These are phyloP conservation scores for Haliclona indistincta DNA, from an alignment of 37 sponge, comb jelly and placozoan genomes.

Conservation along the genomic window DNA sequence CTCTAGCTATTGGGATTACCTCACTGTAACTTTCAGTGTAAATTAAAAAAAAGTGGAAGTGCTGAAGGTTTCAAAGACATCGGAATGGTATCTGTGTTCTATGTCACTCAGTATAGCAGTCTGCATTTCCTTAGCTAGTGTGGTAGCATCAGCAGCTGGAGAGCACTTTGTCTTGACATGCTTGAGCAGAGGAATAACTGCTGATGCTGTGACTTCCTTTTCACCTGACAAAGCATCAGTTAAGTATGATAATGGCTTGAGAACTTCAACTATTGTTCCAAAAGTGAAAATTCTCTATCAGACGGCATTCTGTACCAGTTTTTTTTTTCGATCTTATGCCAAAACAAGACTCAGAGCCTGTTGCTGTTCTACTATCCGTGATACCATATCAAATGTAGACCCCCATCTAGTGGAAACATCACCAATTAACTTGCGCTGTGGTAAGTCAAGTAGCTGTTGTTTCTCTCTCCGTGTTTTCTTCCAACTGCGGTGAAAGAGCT, in stretches of 20 bases:
- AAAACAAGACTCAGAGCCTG: constrained; percentile 42
- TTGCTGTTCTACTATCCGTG: constrained; percentile 39
- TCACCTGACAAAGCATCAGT: constrained; percentile 48
- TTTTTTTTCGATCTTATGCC: constrained; percentile 43
- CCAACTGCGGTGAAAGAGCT: constrained; percentile 51
- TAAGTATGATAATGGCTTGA: constrained; percentile 30
- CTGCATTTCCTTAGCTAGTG: constrained; percentile 10
- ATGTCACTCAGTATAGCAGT: constrained; percentile 9
- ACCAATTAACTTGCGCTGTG: constrained; percentile 22
- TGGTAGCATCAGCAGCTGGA: neutral
- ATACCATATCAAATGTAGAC: constrained; percentile 37
- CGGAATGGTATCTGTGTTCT: constrained; percentile 1
- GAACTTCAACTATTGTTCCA: constrained; percentile 32
- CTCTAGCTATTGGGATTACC: no score
- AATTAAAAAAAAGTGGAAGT: no score
- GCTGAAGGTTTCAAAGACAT: no score
- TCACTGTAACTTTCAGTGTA: no score
- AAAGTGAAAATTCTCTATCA: constrained; percentile 37
- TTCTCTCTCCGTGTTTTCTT: constrained; percentile 31
- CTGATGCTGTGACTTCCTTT: constrained; percentile 41
- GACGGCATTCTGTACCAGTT: constrained; percentile 29
- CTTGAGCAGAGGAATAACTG: constrained; percentile 12
- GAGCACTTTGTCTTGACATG: constrained; percentile 17
- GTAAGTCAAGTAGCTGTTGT: constrained; percentile 38
- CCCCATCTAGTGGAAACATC: constrained; percentile 27